Conservation (phyloP, 2,888 invertebrate genomes). For the Lithophane socia region DNA sequence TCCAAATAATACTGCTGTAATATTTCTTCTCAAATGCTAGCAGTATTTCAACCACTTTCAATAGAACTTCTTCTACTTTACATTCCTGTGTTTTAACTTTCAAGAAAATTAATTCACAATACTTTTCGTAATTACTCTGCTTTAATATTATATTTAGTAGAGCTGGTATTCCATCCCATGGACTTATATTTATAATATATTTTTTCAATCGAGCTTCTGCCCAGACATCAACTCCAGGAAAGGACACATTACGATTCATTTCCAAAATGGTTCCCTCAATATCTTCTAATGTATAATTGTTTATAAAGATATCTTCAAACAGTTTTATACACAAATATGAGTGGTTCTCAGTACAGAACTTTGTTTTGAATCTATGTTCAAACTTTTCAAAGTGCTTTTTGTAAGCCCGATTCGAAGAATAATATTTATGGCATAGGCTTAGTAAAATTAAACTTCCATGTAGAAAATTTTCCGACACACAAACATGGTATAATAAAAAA, state of each 20-base stretch:
- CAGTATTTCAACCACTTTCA: conserved; percentile 71
- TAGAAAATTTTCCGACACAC: conserved; percentile 78
- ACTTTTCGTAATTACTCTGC: conserved; percentile 75
- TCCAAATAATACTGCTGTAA: conserved; percentile 76
- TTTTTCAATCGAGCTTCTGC: conserved; percentile 74
- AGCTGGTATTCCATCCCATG: conserved; percentile 74
- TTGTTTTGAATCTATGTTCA: conserved; percentile 63
- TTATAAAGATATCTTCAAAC: conserved; percentile 71
- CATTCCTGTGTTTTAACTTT: conserved; percentile 70
- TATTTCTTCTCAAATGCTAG: conserved; percentile 70
- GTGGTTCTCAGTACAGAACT: conserved; percentile 66
- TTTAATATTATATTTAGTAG: conserved; percentile 71
- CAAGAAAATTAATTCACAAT: conserved; percentile 72
- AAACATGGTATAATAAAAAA: conserved; percentile 64
- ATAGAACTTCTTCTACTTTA: conserved; percentile 64
- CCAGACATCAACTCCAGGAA: conserved; percentile 79
- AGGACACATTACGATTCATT: conserved; percentile 65
- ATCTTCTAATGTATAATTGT: conserved; percentile 52
- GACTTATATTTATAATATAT: conserved; percentile 66
- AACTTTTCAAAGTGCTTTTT: conserved; percentile 64
- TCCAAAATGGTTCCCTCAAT: conserved; percentile 72
- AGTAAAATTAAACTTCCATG: conserved; percentile 82
- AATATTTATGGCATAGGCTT: conserved; percentile 73
- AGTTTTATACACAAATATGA: conserved; percentile 79
- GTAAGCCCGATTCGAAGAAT: conserved; percentile 51